These are phyloP conservation scores for Brachionus calyciflorus DNA, from an alignment of 1,140 invertebrate species.

Conservation along the genomic window DNA sequence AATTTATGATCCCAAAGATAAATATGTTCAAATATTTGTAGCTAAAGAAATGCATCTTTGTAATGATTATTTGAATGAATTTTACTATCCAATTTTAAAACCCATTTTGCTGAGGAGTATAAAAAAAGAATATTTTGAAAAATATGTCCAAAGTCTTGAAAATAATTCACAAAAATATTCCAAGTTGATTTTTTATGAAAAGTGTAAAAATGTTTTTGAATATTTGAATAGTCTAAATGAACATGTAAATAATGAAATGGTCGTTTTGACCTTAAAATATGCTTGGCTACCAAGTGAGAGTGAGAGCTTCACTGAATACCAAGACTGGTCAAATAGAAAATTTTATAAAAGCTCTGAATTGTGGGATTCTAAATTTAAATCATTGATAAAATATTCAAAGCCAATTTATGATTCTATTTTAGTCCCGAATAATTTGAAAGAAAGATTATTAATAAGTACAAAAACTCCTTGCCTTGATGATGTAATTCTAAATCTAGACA, in stretches of 20 bases:
- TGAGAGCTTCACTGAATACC: background rate
- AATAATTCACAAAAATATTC: background rate
- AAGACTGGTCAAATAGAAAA: background rate
- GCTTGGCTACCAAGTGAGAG: background rate
- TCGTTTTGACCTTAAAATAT: background rate
- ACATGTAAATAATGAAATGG: background rate
- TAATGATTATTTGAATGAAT: background rate
- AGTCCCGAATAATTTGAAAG: background rate
- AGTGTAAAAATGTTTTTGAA: background rate
- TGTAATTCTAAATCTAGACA: background rate
- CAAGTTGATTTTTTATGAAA: background rate
- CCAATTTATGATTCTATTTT: background rate
- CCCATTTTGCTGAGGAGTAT: background rate
- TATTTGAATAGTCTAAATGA: background rate
- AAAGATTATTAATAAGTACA: background rate
- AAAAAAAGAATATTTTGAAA: background rate
- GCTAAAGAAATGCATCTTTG: background rate
- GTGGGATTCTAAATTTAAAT: background rate
- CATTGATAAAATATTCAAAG: background rate
- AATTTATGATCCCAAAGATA: constrained; percentile 28
- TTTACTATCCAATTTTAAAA: background rate
- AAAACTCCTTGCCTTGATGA: background rate
- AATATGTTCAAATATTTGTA: background rate
- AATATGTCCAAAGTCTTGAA: background rate
- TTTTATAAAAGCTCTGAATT: constrained; percentile 13